A percentile compares a stretch with the other conserved stretches of the same genome.
phyloP scores from a whole-genome alignment of 2,888 invertebrate species.

The Pollenia labialis region DNA sequence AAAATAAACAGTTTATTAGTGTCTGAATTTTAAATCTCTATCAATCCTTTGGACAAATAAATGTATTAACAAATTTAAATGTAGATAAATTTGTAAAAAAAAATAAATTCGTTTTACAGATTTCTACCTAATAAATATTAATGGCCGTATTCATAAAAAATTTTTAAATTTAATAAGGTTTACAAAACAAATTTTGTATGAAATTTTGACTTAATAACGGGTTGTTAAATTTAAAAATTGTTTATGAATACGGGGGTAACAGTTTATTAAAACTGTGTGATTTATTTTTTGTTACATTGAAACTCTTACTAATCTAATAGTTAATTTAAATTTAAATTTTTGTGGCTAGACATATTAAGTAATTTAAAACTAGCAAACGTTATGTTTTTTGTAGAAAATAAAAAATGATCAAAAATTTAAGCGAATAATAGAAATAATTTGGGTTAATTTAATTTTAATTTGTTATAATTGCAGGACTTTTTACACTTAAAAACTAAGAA shows the following conservation, averaged over 20 bases:
- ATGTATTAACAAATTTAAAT: no score
- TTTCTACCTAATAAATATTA: no score
- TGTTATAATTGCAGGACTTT: conserved; percentile 18
- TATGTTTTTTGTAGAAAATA: conserved; percentile 27
- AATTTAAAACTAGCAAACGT: not conserved
- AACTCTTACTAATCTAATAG: conserved; percentile 25
- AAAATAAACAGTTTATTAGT: no score
- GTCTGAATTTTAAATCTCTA: no score
- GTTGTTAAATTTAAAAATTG: no score
- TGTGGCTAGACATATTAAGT: conserved; percentile 46
- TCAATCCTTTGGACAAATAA: no score
- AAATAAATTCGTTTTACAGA: no score
- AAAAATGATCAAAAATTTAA: conserved; percentile 22
- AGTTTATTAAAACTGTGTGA: not conserved
- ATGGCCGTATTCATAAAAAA: no score
- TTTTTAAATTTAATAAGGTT: no score
- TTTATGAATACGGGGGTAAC: not conserved
- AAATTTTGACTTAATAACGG: no score
- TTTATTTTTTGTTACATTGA: not conserved
- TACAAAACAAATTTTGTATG: no score
- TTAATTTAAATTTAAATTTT: conserved; percentile 46
- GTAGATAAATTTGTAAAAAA: no score
- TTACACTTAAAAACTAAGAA: conserved; percentile 54
- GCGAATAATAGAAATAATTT: not conserved
- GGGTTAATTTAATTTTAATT: not conserved